A percentile compares a stretch with the other conserved stretches of the same genome.
These are phyloP conservation scores for Bursaphelenchus okinawaensis DNA, from an alignment of 2,888 invertebrate genomes.

Conservation along the genomic window DNA sequence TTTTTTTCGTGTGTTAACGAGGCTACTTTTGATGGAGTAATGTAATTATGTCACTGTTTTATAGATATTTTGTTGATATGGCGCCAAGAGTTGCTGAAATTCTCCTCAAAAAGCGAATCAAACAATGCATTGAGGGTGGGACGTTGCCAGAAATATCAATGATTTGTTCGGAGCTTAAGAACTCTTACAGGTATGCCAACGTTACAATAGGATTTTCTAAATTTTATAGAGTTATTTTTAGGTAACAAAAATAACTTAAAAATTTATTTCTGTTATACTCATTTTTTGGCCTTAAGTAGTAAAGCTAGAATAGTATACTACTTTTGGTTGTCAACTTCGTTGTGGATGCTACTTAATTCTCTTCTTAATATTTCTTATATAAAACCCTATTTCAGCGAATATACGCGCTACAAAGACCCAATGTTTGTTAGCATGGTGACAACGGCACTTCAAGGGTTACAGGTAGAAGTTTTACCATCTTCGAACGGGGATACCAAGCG, in stretches of 20 bases:
- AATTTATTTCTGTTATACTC: no score
- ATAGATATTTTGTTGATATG: no score
- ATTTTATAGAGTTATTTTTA: no score
- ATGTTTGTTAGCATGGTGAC: conserved; percentile 5
- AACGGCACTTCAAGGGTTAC: not conserved
- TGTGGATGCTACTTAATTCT: not conserved
- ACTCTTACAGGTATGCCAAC: not conserved
- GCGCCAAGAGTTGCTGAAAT: not conserved
- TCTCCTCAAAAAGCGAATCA: not conserved
- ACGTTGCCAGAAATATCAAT: not conserved
- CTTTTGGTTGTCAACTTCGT: not conserved
- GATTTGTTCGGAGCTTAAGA: not conserved
- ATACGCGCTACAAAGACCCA: conserved; percentile 6
- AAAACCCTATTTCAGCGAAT: conserved; percentile 3
- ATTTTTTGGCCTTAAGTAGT: no score
- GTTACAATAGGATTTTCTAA: no score
- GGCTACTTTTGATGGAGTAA: no score
- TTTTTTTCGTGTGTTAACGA: no score
- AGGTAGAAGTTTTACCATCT: not conserved
- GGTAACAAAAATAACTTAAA: no score
- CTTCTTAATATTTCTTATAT: no score
- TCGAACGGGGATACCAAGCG: not conserved
- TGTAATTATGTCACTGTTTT: no score
- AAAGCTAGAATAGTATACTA: no score
- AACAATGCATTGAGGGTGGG: not conserved